Base-by-base conservation (phyloP, 2,888 invertebrate species). In the Himalopsyche japonica region DNA sequence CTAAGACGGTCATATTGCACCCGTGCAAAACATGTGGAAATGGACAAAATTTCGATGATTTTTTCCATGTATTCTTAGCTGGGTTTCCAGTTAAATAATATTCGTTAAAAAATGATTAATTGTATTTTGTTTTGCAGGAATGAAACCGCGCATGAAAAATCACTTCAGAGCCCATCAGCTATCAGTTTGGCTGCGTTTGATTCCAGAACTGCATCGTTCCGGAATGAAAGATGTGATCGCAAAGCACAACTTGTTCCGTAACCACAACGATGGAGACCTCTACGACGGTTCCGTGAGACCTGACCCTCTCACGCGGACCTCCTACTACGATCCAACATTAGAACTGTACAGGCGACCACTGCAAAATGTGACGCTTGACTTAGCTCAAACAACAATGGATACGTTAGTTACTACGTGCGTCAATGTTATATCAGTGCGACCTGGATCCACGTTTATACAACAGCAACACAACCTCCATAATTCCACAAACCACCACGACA, bases 101-200 rank as follows among this genome's bases (percentile, higher is more conserved):
- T 10, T 6, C 37, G 10, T 1, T 6, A 37, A 8, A 37, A 8
- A 37, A 12, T 43, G 15, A 43, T 15, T 43, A 43, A 43, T 43
- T 43, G 37, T 37, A 8, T 1, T 43, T 43, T 4, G 15, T 3
- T 43, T 90, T 91, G 0, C 93, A 98, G 98, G 97, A 88, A 95
- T 96, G 94, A 97, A 98, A 89, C 97, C 98, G 0, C 95, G 96
- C 86, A 94, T 97, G 91, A 97, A 97, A 89, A 97, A 98, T 90
- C 98, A 98, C 92, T 98, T 97, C 91, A 94, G 98, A 79, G 98
- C 98, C 1, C 98, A 98, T 90, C 98, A 98, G 89, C 93, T 98
- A 80, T 98, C 98, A 78, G 97, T 98, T 76, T 99, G 99, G 99
- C 91, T 98, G 10, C 95, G 98, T 7, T 93, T 98, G 7, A 96